Base-by-base conservation (phyloP, 92 coral and sea anemone genomes). In the Hydrozoanthus gracilis region DNA sequence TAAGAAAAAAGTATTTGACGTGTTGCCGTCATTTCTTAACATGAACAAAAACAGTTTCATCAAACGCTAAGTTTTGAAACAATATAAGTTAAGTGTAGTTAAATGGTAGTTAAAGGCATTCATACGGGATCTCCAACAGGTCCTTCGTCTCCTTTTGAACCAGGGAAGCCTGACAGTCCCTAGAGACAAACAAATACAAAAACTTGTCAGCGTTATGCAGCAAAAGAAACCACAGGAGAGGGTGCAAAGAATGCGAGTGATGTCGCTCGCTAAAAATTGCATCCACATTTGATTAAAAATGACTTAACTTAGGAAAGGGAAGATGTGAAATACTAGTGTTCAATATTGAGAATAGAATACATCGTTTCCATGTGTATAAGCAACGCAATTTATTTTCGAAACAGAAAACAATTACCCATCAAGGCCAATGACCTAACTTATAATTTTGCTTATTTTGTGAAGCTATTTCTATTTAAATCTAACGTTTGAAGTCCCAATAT, bases 71-170 rank as follows among this genome's bases (percentile, higher is more conserved):
- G 39, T 27, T 12, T 13, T 3, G 15, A 68, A 1, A 3, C 0
- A 18, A 4, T 20, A 5, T 20, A 20, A 68, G 12, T 68, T 8
- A 68, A 27, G 13, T 61, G 46, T 27, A 27, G 39, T 27, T 27
- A 27, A 27, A 27, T 27, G 39, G 39, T 27, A 27, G 2, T 27
- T 27, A 18, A 48, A 58, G 60, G 52, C 39, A 3, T 70, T 35
- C 62, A 0, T 61, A 89, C 92, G 62, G 87, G 72, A 60, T 89
- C 92, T 68, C 92, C 92, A 71, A 49, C 66, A 4, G 94, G 79
- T 17, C 99, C 99, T 67, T 93, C 97, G 71, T 95, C 99, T 86
- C 99, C 99, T 72, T 96, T 95, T 11, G 91, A 61, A 13, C 99
- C 99, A 52, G 93, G 94, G 60, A 86, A 90, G 12, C 99, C 99